Evolutionary conservation across 2,113 vertebrate species (phyloP).

Genomic region (Lamprotornis superbus): DNA sequence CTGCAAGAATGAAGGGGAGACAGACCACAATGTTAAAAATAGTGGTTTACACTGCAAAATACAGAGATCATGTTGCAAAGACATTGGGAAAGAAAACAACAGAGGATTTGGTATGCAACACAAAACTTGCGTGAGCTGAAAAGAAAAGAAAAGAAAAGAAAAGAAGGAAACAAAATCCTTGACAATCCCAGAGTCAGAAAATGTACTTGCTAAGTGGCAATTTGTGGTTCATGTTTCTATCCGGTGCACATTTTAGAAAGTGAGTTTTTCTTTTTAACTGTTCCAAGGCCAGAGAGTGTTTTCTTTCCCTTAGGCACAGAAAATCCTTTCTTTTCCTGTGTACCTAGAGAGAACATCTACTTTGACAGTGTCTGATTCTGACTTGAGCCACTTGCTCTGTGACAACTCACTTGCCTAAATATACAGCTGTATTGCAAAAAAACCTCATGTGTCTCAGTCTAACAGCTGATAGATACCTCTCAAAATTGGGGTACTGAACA

Average conservation of each 20-base stretch:
- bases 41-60: background rate
- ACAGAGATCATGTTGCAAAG: background rate
- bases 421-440: background rate
- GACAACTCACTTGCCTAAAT: background rate
- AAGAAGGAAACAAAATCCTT: background rate
- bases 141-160: background rate
- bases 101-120: background rate
- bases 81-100: background rate
- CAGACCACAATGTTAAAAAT: background rate
- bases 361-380: background rate
- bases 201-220: background rate
- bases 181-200: background rate
- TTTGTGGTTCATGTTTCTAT: background rate
- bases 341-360: background rate
- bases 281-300: background rate
- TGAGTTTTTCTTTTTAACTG: background rate
- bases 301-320: background rate
- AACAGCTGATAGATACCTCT: background rate
- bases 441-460: background rate
- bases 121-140: background rate
- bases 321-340: background rate
- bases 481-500: background rate
- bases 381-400: background rate
- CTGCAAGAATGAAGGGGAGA: background rate
- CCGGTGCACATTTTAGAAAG: background rate